A percentile compares a stretch with the other conserved stretches of the same genome.
These are phyloP conservation scores for Epinephelus cyanopodus DNA, from an alignment of 2,113 vertebrate species.

Conservation along the genomic window DNA sequence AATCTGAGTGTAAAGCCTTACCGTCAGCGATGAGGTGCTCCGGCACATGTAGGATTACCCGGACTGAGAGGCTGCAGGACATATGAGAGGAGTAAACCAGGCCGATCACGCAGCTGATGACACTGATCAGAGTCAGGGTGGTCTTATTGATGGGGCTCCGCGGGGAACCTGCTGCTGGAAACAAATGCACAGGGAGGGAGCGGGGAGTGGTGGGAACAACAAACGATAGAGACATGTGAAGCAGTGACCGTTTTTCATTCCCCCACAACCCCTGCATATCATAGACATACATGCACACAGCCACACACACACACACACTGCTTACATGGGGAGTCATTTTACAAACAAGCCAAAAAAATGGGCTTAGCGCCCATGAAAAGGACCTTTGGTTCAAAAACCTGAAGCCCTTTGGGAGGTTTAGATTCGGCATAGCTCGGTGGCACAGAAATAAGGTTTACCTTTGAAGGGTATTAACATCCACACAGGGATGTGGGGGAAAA, in stretches of 20 bases:
- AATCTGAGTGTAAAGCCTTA: constrained; percentile 74
- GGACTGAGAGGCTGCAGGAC: constrained; percentile 92
- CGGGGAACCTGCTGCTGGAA: constrained; percentile 90
- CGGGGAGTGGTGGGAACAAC: constrained; percentile 16
- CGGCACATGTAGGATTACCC: constrained; percentile 95
- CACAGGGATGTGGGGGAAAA: constrained; percentile 43
- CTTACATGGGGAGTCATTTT: constrained; percentile 48
- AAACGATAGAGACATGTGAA: constrained; percentile 50
- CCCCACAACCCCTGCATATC: not conserved
- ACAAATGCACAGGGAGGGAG: constrained; percentile 3
- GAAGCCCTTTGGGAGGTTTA: constrained; percentile 57
- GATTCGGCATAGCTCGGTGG: constrained; percentile 57
- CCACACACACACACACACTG: constrained; percentile 24
- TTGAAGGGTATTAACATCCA: constrained; percentile 66
- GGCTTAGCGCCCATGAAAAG: constrained; percentile 69
- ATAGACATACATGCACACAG: constrained; percentile 38
- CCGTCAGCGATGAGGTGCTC: constrained; percentile 98
- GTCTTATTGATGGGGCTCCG: constrained; percentile 98
- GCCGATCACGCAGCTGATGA: constrained; percentile 94
- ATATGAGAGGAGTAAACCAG: constrained; percentile 95
- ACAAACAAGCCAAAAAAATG: constrained; percentile 70
- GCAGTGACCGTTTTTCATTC: constrained; percentile 8
- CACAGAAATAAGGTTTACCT: constrained; percentile 70
- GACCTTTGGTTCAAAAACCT: constrained; percentile 69
- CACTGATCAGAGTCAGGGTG: constrained; percentile 96